Evolutionary conservation across 2,797 vertebrate species (phyloP), one percentile per base, ranked within the genome.

Genomic region (Neosilurus mollespiculum): DNA sequence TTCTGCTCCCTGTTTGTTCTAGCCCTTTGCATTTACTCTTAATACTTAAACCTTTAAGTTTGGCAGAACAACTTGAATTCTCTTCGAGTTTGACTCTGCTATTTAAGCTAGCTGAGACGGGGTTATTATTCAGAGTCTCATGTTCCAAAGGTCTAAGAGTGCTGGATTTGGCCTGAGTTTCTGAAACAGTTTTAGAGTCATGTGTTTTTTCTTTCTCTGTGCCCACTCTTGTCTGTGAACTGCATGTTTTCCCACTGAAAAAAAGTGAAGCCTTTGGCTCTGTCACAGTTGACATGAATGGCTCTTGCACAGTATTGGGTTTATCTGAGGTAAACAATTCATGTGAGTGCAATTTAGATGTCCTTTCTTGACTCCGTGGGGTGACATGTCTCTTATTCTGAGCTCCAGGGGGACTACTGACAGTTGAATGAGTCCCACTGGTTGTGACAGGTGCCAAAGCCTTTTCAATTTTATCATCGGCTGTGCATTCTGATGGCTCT

Each of bases 31-130:
- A 90, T 88, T 92, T 96, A 86, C 91, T 94, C 89, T 95, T 98
- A 85, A 96, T 89, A 80, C 85, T 93, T 14, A 96, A 93, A 10
- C 93, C 94, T 89, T 94, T 97, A 12, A 96, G 89, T 90, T 94
- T 96, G 51, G 95, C 92, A 37, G 91, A 90, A 8, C 88, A 87
- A 87, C 89, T 93, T 78, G 92, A 81, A 75, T 94, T 94, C 83
- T 90, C 71, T 86, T 94, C 94, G 84, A 88, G 91, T 7, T 92
- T 92, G 62, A 94, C 90, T 80, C 88, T 88, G 7, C 91, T 88
- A 51, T 85, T 90, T 83, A 91, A 92, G 53, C 90, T 86, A 64
- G 92, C 77, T 8, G 83, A 81, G 83, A 91, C 92, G 78, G 93
- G 92, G 56, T 86, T 89, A 6, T 93, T 93, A 67, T 87, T 85